A percentile compares a stretch with the other conserved stretches of the same genome.
These are phyloP conservation scores for Lochmaea capreae DNA, from an alignment of 2,888 invertebrate species.

Conservation along the genomic window DNA sequence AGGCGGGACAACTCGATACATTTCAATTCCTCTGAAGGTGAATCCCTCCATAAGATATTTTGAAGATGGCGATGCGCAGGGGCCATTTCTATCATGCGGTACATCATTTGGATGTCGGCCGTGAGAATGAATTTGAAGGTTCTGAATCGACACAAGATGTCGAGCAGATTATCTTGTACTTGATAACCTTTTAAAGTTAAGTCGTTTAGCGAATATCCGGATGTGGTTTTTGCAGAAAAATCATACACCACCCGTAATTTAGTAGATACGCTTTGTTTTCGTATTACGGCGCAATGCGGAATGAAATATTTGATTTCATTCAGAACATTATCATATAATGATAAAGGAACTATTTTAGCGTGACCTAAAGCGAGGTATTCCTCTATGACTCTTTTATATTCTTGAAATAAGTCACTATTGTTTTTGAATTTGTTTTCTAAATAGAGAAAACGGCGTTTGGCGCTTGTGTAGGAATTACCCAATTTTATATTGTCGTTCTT, in stretches of 20 bases:
- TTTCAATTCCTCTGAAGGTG: background rate
- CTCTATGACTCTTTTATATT: too few species aligned
- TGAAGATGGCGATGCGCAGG: background rate
- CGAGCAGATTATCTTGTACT: conserved; percentile 31
- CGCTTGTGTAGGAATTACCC: too few species aligned
- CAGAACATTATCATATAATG: too few species aligned
- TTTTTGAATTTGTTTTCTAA: too few species aligned
- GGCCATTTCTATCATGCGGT: conserved; percentile 7
- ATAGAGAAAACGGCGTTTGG: too few species aligned
- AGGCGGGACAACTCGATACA: background rate
- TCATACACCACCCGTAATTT: conserved; percentile 39
- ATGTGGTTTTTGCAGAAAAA: conserved; percentile 23
- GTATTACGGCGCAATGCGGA: conserved; percentile 36
- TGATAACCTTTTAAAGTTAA: conserved; percentile 17
- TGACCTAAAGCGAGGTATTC: too few species aligned
- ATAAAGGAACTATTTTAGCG: too few species aligned
- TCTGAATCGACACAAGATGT: conserved; percentile 30
- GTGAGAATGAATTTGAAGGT: conserved; percentile 30
- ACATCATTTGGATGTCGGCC: conserved; percentile 31
- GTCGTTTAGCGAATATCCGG: conserved; percentile 24
- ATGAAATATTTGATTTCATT: too few species aligned
- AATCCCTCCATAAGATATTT: background rate
- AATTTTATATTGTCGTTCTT: too few species aligned
- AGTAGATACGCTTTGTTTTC: conserved; percentile 29
- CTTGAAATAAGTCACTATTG: too few species aligned